Evolutionary conservation across 2,888 invertebrate genomes (phyloP).

Genomic region (Callinectes sapidus): DNA sequence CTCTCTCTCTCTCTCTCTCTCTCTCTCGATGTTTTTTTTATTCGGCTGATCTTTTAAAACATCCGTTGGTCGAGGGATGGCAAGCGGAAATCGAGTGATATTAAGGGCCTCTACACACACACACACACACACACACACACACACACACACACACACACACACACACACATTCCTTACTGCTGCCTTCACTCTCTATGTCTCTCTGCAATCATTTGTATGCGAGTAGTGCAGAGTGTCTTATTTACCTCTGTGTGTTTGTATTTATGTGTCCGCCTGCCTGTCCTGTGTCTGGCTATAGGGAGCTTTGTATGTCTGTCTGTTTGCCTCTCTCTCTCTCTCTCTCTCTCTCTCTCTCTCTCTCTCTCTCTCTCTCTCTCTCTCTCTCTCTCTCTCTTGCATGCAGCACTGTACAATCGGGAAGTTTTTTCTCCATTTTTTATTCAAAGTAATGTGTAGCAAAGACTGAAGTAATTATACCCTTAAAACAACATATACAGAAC

Average conservation of each 20-base stretch:
- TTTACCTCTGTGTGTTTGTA: too few relatives aligned
- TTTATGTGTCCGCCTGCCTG: neutral
- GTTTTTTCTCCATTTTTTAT: too few relatives aligned
- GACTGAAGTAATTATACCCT: neutral
- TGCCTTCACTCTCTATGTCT: neutral
- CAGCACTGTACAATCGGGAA: too few relatives aligned
- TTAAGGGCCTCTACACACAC: too few relatives aligned
- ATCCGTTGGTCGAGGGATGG: neutral
- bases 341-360: neutral
- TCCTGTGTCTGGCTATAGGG: neutral
- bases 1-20: neutral
- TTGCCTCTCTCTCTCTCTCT: neutral
- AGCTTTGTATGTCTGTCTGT: too few relatives aligned
- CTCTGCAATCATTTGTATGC: too few relatives aligned
- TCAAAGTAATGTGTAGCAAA: too few relatives aligned
- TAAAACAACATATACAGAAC: neutral
- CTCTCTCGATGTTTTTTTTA: neutral
- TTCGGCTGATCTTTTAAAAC: neutral
- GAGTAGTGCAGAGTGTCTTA: too few relatives aligned
- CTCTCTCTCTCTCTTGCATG: neutral
- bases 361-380: slow-evolving; percentile 1
- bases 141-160: too few relatives aligned
- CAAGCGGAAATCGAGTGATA: neutral
- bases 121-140: too few relatives aligned
- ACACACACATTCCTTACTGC: neutral